phyloP scores from a whole-genome alignment of 2,888 invertebrate genomes.

The Macrosoma leucophasiata region DNA sequence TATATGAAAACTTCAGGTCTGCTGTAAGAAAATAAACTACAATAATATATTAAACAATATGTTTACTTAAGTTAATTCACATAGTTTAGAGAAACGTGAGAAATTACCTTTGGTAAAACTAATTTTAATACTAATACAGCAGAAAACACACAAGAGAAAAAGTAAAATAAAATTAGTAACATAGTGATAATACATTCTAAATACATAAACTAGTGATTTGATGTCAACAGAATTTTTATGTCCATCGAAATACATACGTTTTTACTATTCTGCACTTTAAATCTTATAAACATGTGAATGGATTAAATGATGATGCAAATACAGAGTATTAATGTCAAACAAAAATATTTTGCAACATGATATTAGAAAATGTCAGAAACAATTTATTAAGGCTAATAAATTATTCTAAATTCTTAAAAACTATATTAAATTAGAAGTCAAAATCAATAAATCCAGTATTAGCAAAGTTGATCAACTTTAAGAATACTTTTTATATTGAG shows the following conservation, averaged over 20 bases:
- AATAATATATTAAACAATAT: too few species aligned
- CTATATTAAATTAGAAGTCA: constrained; percentile 8
- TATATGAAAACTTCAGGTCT: too few species aligned
- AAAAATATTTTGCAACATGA: neutral
- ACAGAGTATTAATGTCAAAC: constrained; percentile 9
- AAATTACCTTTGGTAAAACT: neutral
- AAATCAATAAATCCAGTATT: constrained; percentile 2
- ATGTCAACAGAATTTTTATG: constrained; percentile 18
- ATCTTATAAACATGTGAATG: constrained; percentile 6
- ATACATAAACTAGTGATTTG: neutral
- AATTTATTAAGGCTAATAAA: constrained; percentile 8
- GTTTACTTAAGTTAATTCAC: too few species aligned
- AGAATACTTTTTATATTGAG: too few species aligned
- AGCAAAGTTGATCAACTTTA: too few species aligned
- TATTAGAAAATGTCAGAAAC: constrained; percentile 7
- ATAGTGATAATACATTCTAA: constrained; percentile 1
- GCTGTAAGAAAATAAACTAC: too few species aligned
- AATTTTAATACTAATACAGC: neutral
- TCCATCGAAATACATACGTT: constrained; percentile 15
- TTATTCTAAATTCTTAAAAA: too few species aligned
- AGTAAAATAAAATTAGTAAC: neutral
- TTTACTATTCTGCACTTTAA: constrained; percentile 7
- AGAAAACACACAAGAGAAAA: neutral
- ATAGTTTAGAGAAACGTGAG: too few species aligned
- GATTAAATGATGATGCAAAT: too few species aligned